Percentiles rank a stretch among this genome's conserved stretches.
Conservation (phyloP, 2,113 vertebrate genomes). For the Trogon surrucura region DNA sequence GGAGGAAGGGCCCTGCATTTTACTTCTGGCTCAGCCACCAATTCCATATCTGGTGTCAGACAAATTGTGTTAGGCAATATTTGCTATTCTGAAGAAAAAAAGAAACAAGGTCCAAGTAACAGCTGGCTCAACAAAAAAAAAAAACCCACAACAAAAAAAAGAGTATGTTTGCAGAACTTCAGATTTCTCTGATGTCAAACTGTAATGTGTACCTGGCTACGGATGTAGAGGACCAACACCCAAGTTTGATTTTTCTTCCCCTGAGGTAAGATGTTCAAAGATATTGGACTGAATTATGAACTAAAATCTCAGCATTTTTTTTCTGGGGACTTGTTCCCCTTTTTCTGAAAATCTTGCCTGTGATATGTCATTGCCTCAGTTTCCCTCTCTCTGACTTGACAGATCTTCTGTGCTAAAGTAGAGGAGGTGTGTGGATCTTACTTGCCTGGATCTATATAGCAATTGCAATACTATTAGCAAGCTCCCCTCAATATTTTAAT, state of each 20-base stretch:
- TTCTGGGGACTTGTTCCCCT: neutral
- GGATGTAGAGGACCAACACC: neutral
- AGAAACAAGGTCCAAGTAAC: neutral
- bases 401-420: neutral
- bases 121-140: neutral
- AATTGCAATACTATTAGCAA: neutral
- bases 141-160: neutral
- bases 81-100: neutral
- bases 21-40: neutral
- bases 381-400: neutral
- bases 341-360: neutral
- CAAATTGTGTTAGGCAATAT: neutral
- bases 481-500: neutral
- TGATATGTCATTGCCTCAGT: neutral
- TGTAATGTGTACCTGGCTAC: accelerated
- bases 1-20: neutral
- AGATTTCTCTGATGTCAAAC: neutral
- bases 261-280: neutral
- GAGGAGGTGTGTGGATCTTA: neutral
- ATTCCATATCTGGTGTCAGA: neutral
- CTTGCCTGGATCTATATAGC: neutral
- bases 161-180: neutral
- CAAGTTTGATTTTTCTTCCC: neutral
- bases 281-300: neutral
- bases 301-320: neutral